Conservation (phyloP, 2,797 vertebrate genomes). For the Phalanger gymnotis region DNA sequence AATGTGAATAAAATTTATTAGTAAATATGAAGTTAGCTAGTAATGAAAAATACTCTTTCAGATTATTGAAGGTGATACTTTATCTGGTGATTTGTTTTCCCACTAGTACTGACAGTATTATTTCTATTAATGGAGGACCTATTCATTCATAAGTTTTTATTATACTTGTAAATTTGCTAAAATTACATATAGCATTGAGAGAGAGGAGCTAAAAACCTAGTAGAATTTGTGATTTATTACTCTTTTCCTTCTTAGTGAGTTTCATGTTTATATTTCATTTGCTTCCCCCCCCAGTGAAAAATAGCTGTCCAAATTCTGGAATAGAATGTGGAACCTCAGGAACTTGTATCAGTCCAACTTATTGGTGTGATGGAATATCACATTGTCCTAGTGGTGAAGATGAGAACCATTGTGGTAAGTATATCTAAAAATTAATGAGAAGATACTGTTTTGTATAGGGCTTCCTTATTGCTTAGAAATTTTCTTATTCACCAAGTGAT, state of each 20-base stretch:
- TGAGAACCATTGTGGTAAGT: conserved; percentile 91
- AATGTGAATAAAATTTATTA: background rate
- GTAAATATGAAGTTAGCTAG: background rate
- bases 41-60: background rate
- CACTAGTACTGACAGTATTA: background rate
- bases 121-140: background rate
- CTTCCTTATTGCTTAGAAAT: background rate
- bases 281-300: conserved; percentile 78
- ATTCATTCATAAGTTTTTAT: background rate
- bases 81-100: background rate
- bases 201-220: background rate
- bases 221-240: background rate
- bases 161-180: background rate
- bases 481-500: background rate
- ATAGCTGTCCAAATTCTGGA: conserved; percentile 80
- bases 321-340: conserved; percentile 85
- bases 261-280: background rate
- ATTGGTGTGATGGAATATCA: conserved; percentile 89
- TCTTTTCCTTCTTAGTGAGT: background rate
- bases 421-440: background rate
- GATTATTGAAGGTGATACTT: background rate
- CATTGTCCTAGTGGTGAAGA: conserved; percentile 90
- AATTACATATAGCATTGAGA: background rate
- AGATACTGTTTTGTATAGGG: background rate
- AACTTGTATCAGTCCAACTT: conserved; percentile 82